Evolutionary conservation across 2,888 invertebrate species (phyloP).

Genomic region (Mythimna pallens): DNA sequence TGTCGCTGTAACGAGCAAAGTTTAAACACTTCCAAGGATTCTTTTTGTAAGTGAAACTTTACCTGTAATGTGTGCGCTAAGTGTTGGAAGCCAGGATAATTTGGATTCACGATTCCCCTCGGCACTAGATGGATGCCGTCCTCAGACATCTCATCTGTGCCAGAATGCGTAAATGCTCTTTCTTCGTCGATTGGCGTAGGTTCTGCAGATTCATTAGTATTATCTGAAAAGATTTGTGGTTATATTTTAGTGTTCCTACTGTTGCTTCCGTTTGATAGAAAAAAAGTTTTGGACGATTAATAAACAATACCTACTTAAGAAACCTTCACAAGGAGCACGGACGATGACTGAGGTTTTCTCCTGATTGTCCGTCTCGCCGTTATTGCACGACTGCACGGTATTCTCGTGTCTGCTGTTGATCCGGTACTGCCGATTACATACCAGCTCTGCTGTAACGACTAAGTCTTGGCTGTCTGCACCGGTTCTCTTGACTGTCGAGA

Average conservation of each 20-base stretch:
- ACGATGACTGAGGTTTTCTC: slow-evolving; percentile 69
- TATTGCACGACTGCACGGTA: slow-evolving; percentile 65
- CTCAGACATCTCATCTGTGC: slow-evolving; percentile 89
- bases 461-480: slow-evolving; percentile 60
- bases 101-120: slow-evolving; percentile 95
- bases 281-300: background rate
- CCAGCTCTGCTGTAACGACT: slow-evolving; percentile 70
- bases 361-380: slow-evolving; percentile 72
- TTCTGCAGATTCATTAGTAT: slow-evolving; percentile 77
- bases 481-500: slow-evolving; percentile 56
- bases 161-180: slow-evolving; percentile 90
- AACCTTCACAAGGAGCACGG: slow-evolving; percentile 65
- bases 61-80: slow-evolving; percentile 93
- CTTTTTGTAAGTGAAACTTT: slow-evolving; percentile 67
- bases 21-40: slow-evolving; percentile 73
- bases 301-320: slow-evolving; percentile 68
- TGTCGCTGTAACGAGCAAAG: slow-evolving; percentile 67
- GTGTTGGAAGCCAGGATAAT: slow-evolving; percentile 96
- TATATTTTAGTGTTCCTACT: background rate
- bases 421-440: slow-evolving; percentile 84
- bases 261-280: background rate
- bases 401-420: slow-evolving; percentile 77
- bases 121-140: slow-evolving; percentile 85
- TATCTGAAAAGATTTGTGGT: slow-evolving; percentile 63
- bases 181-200: slow-evolving; percentile 88